phyloP scores from a whole-genome alignment of 2,797 vertebrate species.

The Iguana delicatissima region DNA sequence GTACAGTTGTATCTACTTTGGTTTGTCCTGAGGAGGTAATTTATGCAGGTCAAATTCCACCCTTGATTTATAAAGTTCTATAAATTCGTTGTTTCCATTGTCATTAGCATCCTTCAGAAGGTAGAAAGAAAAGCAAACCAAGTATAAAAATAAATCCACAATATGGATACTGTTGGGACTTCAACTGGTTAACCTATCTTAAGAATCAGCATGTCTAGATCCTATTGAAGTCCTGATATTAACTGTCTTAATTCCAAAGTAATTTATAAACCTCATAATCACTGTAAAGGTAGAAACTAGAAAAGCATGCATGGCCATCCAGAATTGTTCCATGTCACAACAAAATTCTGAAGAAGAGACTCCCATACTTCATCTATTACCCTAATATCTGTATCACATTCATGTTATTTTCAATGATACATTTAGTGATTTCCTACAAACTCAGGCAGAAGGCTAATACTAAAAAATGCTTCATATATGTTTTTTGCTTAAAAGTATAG shows the following conservation, averaged over 20 bases:
- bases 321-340: background rate
- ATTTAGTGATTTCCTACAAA: background rate
- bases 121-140: background rate
- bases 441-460: background rate
- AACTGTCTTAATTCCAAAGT: background rate
- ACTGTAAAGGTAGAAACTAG: background rate
- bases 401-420: background rate
- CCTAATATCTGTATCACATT: background rate
- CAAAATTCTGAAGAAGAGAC: background rate
- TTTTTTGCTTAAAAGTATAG: background rate
- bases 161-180: background rate
- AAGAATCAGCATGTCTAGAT: background rate
- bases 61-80: background rate
- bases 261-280: background rate
- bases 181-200: background rate
- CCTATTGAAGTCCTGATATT: background rate
- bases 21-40: background rate
- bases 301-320: background rate
- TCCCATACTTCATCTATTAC: background rate
- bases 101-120: background rate
- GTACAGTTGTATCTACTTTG: background rate
- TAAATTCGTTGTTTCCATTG: background rate
- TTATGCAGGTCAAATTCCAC: background rate
- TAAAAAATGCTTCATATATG: background rate
- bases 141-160: background rate